These are phyloP conservation scores for Phoebastria nigripes DNA, from an alignment of 2,797 vertebrate species.

Conservation along the genomic window DNA sequence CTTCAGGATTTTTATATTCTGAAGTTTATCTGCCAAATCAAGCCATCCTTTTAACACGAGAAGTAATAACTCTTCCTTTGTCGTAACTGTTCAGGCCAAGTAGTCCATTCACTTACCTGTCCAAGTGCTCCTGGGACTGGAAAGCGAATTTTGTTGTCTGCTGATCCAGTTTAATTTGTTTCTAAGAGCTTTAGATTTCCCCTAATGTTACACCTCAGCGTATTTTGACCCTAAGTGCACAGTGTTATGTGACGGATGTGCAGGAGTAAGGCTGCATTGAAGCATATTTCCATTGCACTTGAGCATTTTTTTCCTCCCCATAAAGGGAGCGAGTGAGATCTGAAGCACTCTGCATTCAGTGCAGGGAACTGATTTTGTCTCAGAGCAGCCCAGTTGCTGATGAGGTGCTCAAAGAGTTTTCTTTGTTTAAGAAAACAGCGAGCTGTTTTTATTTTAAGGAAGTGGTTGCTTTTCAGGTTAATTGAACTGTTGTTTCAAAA, in stretches of 20 bases:
- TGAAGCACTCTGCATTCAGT: neutral
- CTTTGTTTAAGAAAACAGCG: neutral
- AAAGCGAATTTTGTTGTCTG: neutral
- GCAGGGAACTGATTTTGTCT: neutral
- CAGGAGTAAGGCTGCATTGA: neutral
- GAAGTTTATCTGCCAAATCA: neutral
- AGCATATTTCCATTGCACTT: neutral
- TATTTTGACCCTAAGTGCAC: neutral
- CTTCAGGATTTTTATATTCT: neutral
- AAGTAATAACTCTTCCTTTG: neutral
- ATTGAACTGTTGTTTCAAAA: neutral
- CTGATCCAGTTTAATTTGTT: neutral
- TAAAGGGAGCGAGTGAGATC: neutral
- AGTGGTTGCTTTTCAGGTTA: neutral
- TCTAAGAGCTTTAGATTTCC: neutral
- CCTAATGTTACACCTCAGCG: neutral
- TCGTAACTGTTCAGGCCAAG: neutral
- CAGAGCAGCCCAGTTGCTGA: neutral
- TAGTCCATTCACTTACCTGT: neutral
- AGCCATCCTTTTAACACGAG: neutral
- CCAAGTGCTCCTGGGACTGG: neutral
- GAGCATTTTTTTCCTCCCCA: neutral
- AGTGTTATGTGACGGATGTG: neutral
- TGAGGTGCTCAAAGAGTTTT: neutral
- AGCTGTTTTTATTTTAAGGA: neutral